A percentile compares a stretch with the other conserved stretches of the same genome.
These are phyloP conservation scores for Chiridota heheva DNA, from an alignment of 35 echinoderm and acorn worm genomes.

Conservation along the genomic window DNA sequence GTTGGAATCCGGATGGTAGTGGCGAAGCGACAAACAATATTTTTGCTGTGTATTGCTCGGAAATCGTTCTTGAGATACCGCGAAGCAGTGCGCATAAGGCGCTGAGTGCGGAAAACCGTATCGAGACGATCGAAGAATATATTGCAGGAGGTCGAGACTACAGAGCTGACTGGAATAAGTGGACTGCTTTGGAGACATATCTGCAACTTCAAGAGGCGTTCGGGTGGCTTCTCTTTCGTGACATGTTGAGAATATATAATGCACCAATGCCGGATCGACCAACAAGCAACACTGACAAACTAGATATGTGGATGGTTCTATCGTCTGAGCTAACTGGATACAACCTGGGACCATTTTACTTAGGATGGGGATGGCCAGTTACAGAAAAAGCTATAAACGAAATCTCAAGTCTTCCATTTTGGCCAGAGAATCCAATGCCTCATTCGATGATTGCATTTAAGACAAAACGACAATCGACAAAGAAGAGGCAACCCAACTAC, in stretches of 20 bases:
- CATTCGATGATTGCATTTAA: too few relatives aligned
- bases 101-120: neutral
- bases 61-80: neutral
- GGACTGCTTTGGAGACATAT: slow-evolving; percentile 8
- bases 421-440: neutral
- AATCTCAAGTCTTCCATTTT: neutral
- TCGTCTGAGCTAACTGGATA: neutral
- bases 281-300: neutral
- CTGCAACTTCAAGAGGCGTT: too few relatives aligned
- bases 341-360: neutral
- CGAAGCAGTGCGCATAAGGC: neutral
- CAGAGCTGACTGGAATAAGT: neutral
- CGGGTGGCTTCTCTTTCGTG: neutral
- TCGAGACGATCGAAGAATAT: neutral
- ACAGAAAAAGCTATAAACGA: neutral
- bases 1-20: neutral
- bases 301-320: neutral
- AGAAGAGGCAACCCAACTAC: too few relatives aligned
- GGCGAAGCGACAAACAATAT: slow-evolving; percentile 1
- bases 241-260: neutral
- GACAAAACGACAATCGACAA: too few relatives aligned
- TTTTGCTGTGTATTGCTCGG: neutral
- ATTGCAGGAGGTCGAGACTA: neutral
- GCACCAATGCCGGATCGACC: neutral
- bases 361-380: slow-evolving; percentile 8